A percentile compares a stretch with the other conserved stretches of the same genome.
phyloP scores from a whole-genome alignment of 2,113 vertebrate genomes.

The Eulacestoma nigropectus region DNA sequence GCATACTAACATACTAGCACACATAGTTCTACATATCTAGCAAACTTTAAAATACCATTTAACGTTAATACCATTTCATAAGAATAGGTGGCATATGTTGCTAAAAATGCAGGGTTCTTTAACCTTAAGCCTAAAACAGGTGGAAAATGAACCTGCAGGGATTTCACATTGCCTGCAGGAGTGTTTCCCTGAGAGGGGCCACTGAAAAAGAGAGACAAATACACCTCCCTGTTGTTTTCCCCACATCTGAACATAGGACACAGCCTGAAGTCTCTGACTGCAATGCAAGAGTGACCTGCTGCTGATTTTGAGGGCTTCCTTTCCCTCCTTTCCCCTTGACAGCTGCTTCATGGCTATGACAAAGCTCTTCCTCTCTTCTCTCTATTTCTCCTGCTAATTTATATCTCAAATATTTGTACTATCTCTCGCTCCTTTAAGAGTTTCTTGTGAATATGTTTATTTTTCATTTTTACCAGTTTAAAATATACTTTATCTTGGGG shows the following conservation, averaged over 20 bases:
- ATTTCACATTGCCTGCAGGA: neutral
- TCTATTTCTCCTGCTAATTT: neutral
- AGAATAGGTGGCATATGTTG: neutral
- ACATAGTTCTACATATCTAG: neutral
- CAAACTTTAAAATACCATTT: neutral
- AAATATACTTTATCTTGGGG: neutral
- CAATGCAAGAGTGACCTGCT: neutral
- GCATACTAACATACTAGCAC: no score
- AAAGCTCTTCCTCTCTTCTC: neutral
- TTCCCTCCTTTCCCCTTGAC: neutral
- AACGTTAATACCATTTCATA: neutral
- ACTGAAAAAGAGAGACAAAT: neutral
- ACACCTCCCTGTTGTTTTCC: neutral
- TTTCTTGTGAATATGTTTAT: neutral
- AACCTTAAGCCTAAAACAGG: neutral
- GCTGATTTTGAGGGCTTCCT: neutral
- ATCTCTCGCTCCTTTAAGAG: neutral
- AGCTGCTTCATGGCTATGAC: neutral
- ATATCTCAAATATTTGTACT: neutral
- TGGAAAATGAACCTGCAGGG: neutral
- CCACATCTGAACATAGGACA: neutral
- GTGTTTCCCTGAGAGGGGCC: neutral
- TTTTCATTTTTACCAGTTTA: neutral
- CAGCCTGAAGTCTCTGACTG: neutral
- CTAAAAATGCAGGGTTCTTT: neutral